Percentiles rank a stretch among this genome's conserved stretches.
Evolutionary conservation across 2,113 vertebrate genomes (phyloP).

Genomic region (Cyphomyrus discorhynchus): DNA sequence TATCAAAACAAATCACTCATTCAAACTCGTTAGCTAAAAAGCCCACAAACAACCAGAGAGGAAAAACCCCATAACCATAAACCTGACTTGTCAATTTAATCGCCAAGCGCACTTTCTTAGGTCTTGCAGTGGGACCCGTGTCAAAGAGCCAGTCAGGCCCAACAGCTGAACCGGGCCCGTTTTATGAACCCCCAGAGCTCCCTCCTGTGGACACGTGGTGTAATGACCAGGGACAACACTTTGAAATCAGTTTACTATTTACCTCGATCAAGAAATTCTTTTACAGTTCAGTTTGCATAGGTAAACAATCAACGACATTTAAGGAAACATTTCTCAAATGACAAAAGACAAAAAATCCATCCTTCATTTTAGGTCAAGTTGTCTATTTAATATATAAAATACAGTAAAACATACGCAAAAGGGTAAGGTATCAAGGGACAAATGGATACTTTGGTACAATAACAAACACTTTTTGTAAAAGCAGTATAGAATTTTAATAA

Average conservation of each 20-base stretch:
- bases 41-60: not conserved
- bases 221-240: not conserved
- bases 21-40: slow-evolving; percentile 1
- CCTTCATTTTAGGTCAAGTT: slow-evolving; percentile 61
- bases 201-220: not conserved
- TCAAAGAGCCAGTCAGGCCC: not conserved
- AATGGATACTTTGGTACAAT: slow-evolving; percentile 87
- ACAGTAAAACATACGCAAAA: slow-evolving; percentile 74
- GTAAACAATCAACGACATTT: not conserved
- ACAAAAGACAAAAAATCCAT: slow-evolving; percentile 33
- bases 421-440: slow-evolving; percentile 67
- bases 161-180: not conserved
- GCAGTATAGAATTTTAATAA: slow-evolving; percentile 85
- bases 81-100: not conserved
- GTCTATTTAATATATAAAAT: slow-evolving; percentile 82
- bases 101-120: not conserved
- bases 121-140: not conserved
- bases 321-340: not conserved
- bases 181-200: not conserved
- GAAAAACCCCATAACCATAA: not conserved
- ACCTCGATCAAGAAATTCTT: not conserved
- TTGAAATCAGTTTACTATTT: not conserved
- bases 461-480: slow-evolving; percentile 90
- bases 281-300: slow-evolving; percentile 1
- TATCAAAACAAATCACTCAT: slow-evolving; percentile 4